Evolutionary conservation across 2,113 vertebrate species (phyloP).

Genomic region (Coptodon bakossiorum): DNA sequence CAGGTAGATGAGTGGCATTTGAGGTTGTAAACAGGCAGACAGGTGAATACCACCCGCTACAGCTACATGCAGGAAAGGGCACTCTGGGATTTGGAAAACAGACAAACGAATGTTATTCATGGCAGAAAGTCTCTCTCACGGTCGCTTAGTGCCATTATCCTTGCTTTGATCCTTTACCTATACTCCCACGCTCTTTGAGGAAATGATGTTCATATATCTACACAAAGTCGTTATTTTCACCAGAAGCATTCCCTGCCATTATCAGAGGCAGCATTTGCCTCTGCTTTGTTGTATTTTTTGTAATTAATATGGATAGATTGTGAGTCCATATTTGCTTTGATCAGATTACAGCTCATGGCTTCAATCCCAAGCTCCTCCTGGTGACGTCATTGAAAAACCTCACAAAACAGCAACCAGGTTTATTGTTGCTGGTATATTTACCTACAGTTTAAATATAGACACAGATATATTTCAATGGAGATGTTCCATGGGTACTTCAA

Average conservation of each 20-base stretch:
- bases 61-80: neutral
- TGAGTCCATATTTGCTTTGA: slow-evolving; percentile 26
- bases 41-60: neutral
- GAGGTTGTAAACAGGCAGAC: neutral
- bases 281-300: slow-evolving; percentile 42
- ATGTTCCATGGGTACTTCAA: slow-evolving; percentile 49
- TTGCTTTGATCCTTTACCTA: neutral
- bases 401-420: slow-evolving; percentile 28
- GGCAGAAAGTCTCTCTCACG: neutral
- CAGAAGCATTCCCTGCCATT: neutral
- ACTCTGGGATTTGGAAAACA: neutral
- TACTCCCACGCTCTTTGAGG: neutral
- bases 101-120: neutral
- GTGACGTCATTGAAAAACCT: slow-evolving; percentile 11
- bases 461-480: slow-evolving; percentile 67
- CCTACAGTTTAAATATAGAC: slow-evolving; percentile 60
- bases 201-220: neutral
- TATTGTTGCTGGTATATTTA: slow-evolving; percentile 59
- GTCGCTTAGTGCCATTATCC: neutral
- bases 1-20: slow-evolving; percentile 16
- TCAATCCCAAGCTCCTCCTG: neutral
- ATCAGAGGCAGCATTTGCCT: neutral
- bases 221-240: neutral
- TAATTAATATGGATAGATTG: slow-evolving; percentile 40
- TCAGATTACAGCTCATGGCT: neutral